phyloP scores from a whole-genome alignment of 2,888 invertebrate species.

The Pseudococcus longispinus region DNA sequence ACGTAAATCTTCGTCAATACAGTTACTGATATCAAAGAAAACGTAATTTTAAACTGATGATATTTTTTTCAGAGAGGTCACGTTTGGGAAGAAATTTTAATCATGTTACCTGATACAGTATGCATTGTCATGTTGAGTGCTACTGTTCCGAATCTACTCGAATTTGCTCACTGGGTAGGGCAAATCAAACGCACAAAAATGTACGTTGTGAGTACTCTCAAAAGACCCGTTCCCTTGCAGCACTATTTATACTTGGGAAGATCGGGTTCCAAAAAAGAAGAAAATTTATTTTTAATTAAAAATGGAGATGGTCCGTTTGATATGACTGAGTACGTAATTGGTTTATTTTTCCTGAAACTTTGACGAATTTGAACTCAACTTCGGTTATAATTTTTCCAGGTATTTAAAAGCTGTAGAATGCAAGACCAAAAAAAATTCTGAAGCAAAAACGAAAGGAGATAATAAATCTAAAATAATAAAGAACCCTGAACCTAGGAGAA shows the following conservation, averaged over 20 bases:
- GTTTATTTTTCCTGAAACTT: neutral
- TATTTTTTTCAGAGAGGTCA: slow-evolving; percentile 79
- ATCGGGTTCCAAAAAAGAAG: slow-evolving; percentile 75
- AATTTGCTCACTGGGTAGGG: slow-evolving; percentile 95
- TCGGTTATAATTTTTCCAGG: slow-evolving; percentile 23
- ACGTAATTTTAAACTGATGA: slow-evolving; percentile 57
- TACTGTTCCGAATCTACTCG: slow-evolving; percentile 95
- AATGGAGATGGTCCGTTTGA: slow-evolving; percentile 79
- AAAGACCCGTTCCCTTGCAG: slow-evolving; percentile 93
- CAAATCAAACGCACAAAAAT: slow-evolving; percentile 85
- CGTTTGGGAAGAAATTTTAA: slow-evolving; percentile 99
- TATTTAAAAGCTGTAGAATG: slow-evolving; percentile 57
- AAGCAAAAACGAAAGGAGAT: slow-evolving; percentile 27
- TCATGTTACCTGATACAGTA: slow-evolving; percentile 91
- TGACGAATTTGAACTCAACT: neutral
- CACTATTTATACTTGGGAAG: slow-evolving; percentile 80
- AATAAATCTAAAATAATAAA: slow-evolving; percentile 31
- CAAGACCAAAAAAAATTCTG: slow-evolving; percentile 55
- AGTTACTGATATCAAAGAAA: neutral
- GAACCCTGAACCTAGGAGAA: neutral
- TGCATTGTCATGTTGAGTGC: slow-evolving; percentile 97
- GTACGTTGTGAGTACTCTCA: slow-evolving; percentile 90
- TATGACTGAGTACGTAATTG: slow-evolving; percentile 69
- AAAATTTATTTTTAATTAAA: slow-evolving; percentile 80
- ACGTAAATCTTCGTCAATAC: too few species aligned